Evolutionary conservation across 2,113 vertebrate genomes (phyloP).

Genomic region (Hiodon alosoides): DNA sequence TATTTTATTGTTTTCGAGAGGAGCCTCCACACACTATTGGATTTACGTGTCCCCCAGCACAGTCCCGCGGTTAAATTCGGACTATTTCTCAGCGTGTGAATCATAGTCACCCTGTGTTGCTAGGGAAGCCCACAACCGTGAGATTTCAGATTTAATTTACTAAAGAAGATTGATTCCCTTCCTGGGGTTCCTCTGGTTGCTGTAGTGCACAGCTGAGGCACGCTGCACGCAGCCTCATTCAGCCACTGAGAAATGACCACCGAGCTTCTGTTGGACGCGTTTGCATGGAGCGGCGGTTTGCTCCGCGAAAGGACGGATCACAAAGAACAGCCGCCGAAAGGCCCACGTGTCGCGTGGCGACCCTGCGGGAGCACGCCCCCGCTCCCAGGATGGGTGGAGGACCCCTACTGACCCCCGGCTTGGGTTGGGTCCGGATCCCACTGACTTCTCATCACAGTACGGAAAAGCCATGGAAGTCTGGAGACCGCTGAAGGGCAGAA

Average conservation of each 20-base stretch:
- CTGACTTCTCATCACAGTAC: neutral
- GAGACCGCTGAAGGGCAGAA: neutral
- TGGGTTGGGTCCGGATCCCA: neutral
- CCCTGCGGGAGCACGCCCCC: neutral
- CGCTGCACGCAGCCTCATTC: neutral
- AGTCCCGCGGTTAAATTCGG: neutral
- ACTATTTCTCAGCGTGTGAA: neutral
- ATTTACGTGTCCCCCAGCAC: neutral
- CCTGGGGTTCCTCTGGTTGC: neutral
- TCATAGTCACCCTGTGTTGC: neutral
- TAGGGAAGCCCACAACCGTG: neutral
- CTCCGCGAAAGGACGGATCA: too few relatives aligned
- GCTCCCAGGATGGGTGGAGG: neutral
- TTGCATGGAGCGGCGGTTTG: neutral
- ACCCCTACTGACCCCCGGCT: neutral
- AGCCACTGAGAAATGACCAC: neutral
- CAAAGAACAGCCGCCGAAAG: neutral
- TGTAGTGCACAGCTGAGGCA: neutral
- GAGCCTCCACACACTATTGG: neutral
- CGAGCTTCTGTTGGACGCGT: neutral
- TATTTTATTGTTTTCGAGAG: neutral
- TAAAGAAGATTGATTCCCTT: neutral
- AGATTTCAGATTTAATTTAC: conserved; percentile 6
- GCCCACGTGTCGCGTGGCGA: conserved; percentile 2
- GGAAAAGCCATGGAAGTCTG: neutral